These are phyloP conservation scores for Menidia beryllina DNA, from an alignment of 2,113 vertebrate species.

Conservation along the genomic window DNA sequence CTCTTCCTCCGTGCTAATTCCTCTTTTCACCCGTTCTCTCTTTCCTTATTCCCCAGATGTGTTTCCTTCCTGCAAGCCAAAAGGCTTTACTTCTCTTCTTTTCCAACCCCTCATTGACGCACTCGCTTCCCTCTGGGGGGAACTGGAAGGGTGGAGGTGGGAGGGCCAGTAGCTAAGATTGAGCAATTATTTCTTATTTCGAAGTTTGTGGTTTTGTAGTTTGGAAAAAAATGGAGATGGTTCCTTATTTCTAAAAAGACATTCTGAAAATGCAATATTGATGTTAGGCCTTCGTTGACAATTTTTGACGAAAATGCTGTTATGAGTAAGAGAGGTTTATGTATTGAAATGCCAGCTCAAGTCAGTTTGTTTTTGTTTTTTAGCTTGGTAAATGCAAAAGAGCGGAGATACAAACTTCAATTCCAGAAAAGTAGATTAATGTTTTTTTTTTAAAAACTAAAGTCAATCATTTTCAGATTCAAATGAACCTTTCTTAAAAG, in stretches of 20 bases:
- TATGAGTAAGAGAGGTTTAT: neutral
- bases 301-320: neutral
- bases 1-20: conserved; percentile 77
- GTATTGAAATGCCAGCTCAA: neutral
- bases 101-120: conserved; percentile 74
- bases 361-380: neutral
- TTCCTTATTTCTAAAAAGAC: conserved; percentile 57
- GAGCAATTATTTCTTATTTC: conserved; percentile 79
- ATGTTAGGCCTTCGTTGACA: neutral
- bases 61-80: conserved; percentile 82
- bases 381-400: neutral
- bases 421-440: neutral
- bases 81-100: conserved; percentile 79
- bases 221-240: conserved; percentile 65
- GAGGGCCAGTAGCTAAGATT: conserved; percentile 71
- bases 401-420: neutral
- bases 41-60: conserved; percentile 79
- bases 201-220: conserved; percentile 73
- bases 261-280: conserved; percentile 30
- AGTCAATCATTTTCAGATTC: neutral
- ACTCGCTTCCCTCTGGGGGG: conserved; percentile 67
- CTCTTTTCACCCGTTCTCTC: conserved; percentile 77
- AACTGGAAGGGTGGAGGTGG: conserved; percentile 58
- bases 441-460: neutral
- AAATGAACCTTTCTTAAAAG: neutral